Evolutionary conservation across 2,888 invertebrate genomes (phyloP), one percentile per base, ranked within the genome.

Genomic region (Pecten maximus): DNA sequence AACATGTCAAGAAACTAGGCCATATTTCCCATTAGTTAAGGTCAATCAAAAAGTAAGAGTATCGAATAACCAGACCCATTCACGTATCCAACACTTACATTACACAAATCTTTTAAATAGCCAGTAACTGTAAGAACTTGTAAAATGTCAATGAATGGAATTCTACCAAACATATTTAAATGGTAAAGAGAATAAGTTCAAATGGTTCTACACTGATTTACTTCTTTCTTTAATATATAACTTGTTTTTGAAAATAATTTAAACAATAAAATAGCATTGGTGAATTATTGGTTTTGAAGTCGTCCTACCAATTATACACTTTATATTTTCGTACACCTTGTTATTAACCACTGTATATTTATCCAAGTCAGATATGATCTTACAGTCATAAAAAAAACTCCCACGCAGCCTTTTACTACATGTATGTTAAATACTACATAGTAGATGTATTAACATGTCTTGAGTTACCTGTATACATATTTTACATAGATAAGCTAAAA

Each of bases 371-470:
- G n/a, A 19, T n/a, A 3, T 54, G 15, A 48, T 23, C 60, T 23
- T 74, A 74, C 35, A 35, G 6, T 35, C 35, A 74, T 74, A 28
- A 60, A 44, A 44, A 44, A 74, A 74, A 74, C 74, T 1, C 74
- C 74, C 74, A 74, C 74, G 74, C 74, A 60, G n/a, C n/a, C n/a
- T n/a, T 28, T 74, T 35, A 74, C 74, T 74, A 74, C n/a, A n/a
- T n/a, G n/a, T n/a, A n/a, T 74, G 23, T 35, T 23, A 35, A 28
- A 74, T 74, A 74, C 74, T 35, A 74, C 74, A 74, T 35, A 35
- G 28, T 19, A 28, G 1, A 23, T 74, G 28, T 35, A 74, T 74
- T 12, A 23, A 35, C 12, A 12, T 0, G 10, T 8, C 28, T 35
- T 2, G 28, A 15, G 28, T 28, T 74, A 28, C 74, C 23, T 74